Conservation (phyloP, 2,888 invertebrate species). For the Meta bourneti region DNA sequence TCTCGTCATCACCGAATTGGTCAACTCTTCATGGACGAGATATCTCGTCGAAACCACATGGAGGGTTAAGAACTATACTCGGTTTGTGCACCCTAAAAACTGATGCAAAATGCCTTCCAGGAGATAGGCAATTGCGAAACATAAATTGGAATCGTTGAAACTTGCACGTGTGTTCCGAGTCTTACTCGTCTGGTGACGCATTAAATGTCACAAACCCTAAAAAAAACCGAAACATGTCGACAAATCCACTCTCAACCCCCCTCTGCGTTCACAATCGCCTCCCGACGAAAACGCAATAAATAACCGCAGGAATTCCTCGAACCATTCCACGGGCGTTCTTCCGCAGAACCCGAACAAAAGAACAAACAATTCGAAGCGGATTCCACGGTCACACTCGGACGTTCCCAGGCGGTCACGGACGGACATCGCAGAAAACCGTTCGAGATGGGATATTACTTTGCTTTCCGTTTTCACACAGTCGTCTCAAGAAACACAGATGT, state of each 20-base stretch:
- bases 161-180: too few relatives aligned
- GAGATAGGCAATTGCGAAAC: too few relatives aligned
- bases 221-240: constrained; percentile 22
- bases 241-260: background rate
- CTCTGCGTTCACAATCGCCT: constrained; percentile 3
- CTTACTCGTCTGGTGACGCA: background rate
- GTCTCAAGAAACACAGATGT: background rate
- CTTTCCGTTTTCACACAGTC: constrained; percentile 42
- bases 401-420: constrained; percentile 58
- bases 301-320: constrained; percentile 12
- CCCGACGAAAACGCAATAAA: constrained; percentile 22
- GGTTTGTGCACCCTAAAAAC: too few relatives aligned
- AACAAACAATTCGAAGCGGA: background rate
- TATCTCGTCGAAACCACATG: too few relatives aligned
- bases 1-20: too few relatives aligned
- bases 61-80: too few relatives aligned
- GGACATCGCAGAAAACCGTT: constrained; percentile 42
- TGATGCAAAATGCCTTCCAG: too few relatives aligned
- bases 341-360: background rate
- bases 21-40: too few relatives aligned
- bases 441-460: constrained; percentile 15
- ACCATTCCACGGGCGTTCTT: constrained; percentile 4
- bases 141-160: too few relatives aligned
- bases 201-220: background rate
- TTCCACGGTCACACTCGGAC: constrained; percentile 63